phyloP scores from a whole-genome alignment of 2,797 vertebrate genomes.

The Lutjanus argentimaculatus region DNA sequence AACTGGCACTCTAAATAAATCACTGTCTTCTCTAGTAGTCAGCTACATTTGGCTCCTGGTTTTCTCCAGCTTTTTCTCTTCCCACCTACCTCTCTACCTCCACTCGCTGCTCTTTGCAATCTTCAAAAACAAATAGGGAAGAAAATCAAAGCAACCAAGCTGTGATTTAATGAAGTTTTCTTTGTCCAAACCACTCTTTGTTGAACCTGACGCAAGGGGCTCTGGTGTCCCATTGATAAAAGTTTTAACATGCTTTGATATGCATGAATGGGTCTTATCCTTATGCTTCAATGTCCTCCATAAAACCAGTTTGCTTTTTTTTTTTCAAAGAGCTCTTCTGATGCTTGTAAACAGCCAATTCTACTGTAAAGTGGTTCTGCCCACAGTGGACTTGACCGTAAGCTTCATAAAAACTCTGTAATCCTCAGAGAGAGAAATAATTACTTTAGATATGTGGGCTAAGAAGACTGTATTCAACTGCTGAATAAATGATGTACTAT shows the following conservation, averaged over 20 bases:
- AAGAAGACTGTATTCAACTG: constrained; percentile 38
- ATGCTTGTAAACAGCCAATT: constrained; percentile 18
- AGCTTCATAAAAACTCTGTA: constrained; percentile 57
- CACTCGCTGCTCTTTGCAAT: constrained; percentile 19
- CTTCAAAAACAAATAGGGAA: constrained; percentile 42
- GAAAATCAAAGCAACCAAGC: constrained; percentile 40
- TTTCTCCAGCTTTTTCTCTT: constrained; percentile 5
- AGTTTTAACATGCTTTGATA: constrained; percentile 77
- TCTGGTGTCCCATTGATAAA: constrained; percentile 73
- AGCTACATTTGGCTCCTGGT: not conserved
- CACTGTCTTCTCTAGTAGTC: constrained; percentile 28
- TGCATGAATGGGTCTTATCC: constrained; percentile 72
- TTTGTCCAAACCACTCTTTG: constrained; percentile 62
- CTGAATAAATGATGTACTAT: constrained; percentile 38
- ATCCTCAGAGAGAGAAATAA: constrained; percentile 50
- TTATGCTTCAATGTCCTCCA: constrained; percentile 54
- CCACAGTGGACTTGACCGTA: constrained; percentile 38
- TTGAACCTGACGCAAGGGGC: constrained; percentile 58
- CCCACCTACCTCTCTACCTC: constrained; percentile 19
- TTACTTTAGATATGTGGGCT: constrained; percentile 52
- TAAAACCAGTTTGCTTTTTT: constrained; percentile 21
- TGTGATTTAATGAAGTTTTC: constrained; percentile 58
- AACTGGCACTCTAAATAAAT: constrained; percentile 20
- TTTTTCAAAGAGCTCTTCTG: constrained; percentile 32
- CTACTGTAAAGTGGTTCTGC: constrained; percentile 25